A percentile compares a stretch with the other conserved stretches of the same genome.
phyloP scores from a whole-genome alignment of 2,888 invertebrate species.

The Drosophila hamatofila region DNA sequence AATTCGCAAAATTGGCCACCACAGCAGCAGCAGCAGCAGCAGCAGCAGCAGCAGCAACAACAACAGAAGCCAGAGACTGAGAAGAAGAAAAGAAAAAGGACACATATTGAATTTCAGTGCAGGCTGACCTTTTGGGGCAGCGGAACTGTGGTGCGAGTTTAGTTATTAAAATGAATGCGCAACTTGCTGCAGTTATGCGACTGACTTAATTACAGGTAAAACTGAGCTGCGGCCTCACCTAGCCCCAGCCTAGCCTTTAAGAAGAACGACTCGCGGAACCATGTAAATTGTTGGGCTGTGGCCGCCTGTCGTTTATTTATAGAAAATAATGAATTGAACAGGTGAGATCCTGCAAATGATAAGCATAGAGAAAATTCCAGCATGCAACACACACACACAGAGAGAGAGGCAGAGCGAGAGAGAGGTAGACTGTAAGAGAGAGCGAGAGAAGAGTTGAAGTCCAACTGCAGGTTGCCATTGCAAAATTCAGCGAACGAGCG shows the following conservation, averaged over 20 bases:
- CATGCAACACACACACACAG: slow-evolving; percentile 56
- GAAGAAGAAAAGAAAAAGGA: slow-evolving; percentile 46
- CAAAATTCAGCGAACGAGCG: slow-evolving; percentile 69
- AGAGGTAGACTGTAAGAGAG: neutral
- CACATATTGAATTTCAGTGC: slow-evolving; percentile 76
- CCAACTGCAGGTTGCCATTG: slow-evolving; percentile 55
- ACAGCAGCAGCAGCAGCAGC: slow-evolving; percentile 49
- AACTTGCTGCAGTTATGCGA: slow-evolving; percentile 54
- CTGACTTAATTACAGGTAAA: slow-evolving; percentile 68
- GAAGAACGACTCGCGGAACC: slow-evolving; percentile 24
- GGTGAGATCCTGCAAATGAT: slow-evolving; percentile 81
- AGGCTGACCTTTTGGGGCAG: slow-evolving; percentile 64
- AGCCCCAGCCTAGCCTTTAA: neutral
- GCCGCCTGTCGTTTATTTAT: slow-evolving; percentile 75
- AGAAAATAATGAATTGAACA: slow-evolving; percentile 82
- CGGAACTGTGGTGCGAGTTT: slow-evolving; percentile 43
- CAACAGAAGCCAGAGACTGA: slow-evolving; percentile 38
- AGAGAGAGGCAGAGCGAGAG: neutral
- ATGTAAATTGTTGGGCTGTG: slow-evolving; percentile 68
- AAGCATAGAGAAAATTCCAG: slow-evolving; percentile 79
- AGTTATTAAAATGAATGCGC: slow-evolving; percentile 76
- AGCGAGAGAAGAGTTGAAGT: slow-evolving; percentile 18
- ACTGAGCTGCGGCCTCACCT: neutral
- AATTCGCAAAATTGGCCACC: slow-evolving; percentile 80
- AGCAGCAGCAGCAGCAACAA: slow-evolving; percentile 15